phyloP scores from a whole-genome alignment of 2,888 invertebrate species.

The Ferdinandea cuprea region DNA sequence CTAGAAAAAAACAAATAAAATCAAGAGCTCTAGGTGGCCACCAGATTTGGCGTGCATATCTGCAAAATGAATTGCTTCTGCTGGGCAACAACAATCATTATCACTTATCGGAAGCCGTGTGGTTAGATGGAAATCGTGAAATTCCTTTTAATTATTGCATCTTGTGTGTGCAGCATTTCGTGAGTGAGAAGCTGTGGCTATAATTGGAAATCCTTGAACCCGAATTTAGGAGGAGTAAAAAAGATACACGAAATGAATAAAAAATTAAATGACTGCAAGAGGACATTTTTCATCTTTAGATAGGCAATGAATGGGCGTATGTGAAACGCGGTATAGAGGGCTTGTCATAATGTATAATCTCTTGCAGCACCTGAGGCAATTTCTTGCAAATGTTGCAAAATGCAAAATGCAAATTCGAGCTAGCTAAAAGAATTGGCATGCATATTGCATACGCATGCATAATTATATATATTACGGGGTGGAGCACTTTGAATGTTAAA shows the following conservation, averaged over 20 bases:
- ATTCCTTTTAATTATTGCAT: conserved; percentile 62
- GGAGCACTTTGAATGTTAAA: conserved; percentile 12
- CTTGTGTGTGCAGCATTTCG: conserved; percentile 32
- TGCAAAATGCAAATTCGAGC: too few relatives aligned
- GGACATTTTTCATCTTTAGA: conserved; percentile 37
- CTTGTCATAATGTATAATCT: conserved; percentile 37
- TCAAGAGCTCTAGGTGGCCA: conserved; percentile 47
- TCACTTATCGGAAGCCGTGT: conserved; percentile 60
- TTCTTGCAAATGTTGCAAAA: conserved; percentile 11
- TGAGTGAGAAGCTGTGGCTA: conserved; percentile 38
- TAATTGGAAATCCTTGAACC: conserved; percentile 37
- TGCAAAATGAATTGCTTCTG: conserved; percentile 34
- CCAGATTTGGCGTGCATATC: conserved; percentile 9
- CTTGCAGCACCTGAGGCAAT: conserved; percentile 25
- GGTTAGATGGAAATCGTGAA: conserved; percentile 65
- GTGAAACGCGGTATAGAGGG: conserved; percentile 18
- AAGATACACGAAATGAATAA: not conserved
- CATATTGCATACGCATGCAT: conserved; percentile 31
- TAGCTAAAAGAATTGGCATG: conserved; percentile 2
- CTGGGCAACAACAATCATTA: conserved; percentile 38
- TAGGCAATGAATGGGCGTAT: conserved; percentile 19
- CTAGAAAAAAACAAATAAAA: conserved; percentile 4
- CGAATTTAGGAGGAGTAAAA: not conserved
- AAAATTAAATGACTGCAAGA: conserved; percentile 5
- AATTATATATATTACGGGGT: conserved; percentile 32